phyloP scores from a whole-genome alignment of 1,140 invertebrate genomes.

The Frieseomelitta varia region DNA sequence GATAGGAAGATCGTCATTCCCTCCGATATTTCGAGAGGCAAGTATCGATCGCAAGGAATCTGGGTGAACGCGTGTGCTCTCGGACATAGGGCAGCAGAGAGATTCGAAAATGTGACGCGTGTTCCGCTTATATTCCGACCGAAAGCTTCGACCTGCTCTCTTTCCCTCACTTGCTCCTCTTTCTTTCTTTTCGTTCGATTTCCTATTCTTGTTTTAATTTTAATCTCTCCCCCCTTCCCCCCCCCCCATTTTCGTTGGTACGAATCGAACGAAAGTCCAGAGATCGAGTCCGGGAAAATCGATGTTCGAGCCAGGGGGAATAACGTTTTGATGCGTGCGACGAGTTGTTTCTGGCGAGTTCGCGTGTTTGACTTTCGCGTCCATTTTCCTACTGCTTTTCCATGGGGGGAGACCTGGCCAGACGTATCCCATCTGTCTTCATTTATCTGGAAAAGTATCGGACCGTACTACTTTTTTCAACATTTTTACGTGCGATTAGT shows the following conservation, averaged over 20 bases:
- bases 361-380: background rate
- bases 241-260: background rate
- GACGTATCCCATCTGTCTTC: background rate
- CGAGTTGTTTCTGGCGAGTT: background rate
- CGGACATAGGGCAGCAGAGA: background rate
- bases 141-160: background rate
- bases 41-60: slow-evolving; percentile 10
- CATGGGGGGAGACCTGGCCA: background rate
- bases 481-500: background rate
- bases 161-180: too few species aligned
- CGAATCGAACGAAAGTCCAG: slow-evolving; percentile 30
- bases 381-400: slow-evolving; percentile 22
- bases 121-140: background rate
- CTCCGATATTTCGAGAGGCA: background rate
- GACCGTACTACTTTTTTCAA: background rate
- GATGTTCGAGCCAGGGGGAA: slow-evolving; percentile 27
- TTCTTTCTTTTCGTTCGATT: background rate
- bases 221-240: slow-evolving; percentile 9
- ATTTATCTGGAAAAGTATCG: slow-evolving; percentile 16
- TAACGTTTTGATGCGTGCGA: slow-evolving; percentile 21
- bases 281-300: slow-evolving; percentile 55
- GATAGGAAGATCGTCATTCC: background rate
- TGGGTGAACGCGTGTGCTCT: background rate
- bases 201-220: background rate
- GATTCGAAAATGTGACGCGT: slow-evolving; percentile 46